These are phyloP conservation scores for Drosophila albomicans DNA, from an alignment of 1,140 invertebrate genomes.

Conservation along the genomic window DNA sequence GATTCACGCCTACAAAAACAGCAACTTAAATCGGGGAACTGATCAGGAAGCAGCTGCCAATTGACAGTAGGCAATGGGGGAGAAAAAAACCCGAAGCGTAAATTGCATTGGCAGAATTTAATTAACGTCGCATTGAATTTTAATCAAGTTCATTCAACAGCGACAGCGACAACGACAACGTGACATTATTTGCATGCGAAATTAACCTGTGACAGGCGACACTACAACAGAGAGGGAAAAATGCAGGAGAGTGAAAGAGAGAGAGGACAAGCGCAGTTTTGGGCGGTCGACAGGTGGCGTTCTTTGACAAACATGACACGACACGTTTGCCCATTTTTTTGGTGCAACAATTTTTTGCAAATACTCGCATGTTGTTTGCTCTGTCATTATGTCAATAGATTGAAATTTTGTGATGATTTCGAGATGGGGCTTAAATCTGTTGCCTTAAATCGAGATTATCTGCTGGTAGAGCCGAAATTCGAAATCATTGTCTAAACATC, in stretches of 20 bases:
- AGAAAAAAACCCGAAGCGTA: slow-evolving; percentile 37
- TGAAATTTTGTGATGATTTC: slow-evolving; percentile 31
- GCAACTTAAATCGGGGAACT: neutral
- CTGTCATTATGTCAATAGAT: slow-evolving; percentile 50
- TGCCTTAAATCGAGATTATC: slow-evolving; percentile 21
- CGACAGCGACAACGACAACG: slow-evolving; percentile 66
- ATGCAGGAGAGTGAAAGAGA: neutral
- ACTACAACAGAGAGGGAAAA: neutral
- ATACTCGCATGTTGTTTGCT: slow-evolving; percentile 23
- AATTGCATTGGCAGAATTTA: slow-evolving; percentile 79
- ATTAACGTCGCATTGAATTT: slow-evolving; percentile 82
- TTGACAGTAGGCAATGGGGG: neutral
- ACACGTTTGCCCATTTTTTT: slow-evolving; percentile 25
- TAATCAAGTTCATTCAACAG: slow-evolving; percentile 80
- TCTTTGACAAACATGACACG: slow-evolving; percentile 55
- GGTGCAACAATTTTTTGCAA: slow-evolving; percentile 7
- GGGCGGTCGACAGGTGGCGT: slow-evolving; percentile 44
- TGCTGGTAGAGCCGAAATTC: slow-evolving; percentile 13
- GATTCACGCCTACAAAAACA: neutral
- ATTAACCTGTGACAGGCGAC: slow-evolving; percentile 72
- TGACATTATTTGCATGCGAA: slow-evolving; percentile 82
- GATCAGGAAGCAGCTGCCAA: slow-evolving; percentile 14
- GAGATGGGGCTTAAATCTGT: slow-evolving; percentile 2
- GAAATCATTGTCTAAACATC: slow-evolving; percentile 19
- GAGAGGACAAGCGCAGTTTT: neutral